A percentile compares a stretch with the other conserved stretches of the same genome.
Evolutionary conservation across 2,797 vertebrate genomes (phyloP).

Genomic region (Kryptolebias ocellatus): DNA sequence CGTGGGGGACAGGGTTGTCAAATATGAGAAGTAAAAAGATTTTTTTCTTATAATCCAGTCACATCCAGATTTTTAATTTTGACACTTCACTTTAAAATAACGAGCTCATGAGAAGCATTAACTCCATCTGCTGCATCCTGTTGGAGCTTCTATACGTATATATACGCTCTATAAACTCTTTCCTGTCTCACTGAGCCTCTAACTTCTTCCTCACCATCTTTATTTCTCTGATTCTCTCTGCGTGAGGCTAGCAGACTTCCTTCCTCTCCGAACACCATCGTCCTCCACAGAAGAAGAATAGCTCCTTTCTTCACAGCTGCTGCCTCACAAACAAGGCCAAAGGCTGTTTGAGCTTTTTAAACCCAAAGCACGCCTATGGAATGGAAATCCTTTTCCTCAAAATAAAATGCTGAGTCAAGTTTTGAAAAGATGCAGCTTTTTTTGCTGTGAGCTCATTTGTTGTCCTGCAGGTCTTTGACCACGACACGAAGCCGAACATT

Average conservation of each 20-base stretch:
- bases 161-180: background rate
- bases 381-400: background rate
- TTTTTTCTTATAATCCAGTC: too few species aligned
- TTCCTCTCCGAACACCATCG: constrained; percentile 71
- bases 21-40: too few species aligned
- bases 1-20: too few species aligned
- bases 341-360: constrained; percentile 13
- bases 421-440: background rate
- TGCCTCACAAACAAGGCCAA: constrained; percentile 30
- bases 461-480: too few species aligned
- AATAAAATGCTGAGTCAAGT: constrained; percentile 3
- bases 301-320: constrained; percentile 80
- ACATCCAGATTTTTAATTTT: too few species aligned
- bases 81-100: too few species aligned
- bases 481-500: background rate
- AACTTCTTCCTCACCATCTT: constrained; percentile 4
- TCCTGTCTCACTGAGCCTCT: constrained; percentile 5
- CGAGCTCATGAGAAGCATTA: too few species aligned
- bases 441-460: constrained; percentile 9
- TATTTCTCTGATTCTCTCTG: background rate
- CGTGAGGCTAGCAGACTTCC: constrained; percentile 69
- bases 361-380: constrained; percentile 2
- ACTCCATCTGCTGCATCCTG: too few species aligned
- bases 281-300: constrained; percentile 78
- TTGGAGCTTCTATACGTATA: too few species aligned